Evolutionary conservation across 2,797 vertebrate species (phyloP), one percentile per base, ranked within the genome.

Genomic region (Aldrovandia affinis): DNA sequence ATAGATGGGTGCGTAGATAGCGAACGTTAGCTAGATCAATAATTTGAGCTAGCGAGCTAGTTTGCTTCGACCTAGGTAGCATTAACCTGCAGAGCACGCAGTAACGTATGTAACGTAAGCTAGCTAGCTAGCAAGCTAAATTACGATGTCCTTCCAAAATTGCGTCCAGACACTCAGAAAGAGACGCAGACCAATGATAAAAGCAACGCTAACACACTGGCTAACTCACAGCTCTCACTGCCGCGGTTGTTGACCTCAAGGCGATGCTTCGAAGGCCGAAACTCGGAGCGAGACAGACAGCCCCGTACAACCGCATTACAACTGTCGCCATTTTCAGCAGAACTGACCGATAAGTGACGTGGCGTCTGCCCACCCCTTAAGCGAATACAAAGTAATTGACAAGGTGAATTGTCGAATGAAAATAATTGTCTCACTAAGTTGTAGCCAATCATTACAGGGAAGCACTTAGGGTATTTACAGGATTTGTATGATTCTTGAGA

Each of bases 241-340:
- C 85, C 0, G 89, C 81, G 20, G 92, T 18, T 50, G 57, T 89
- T 8, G 83, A 82, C 65, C 90, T 92, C 0, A 93, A 80, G n/a
- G 87, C 52, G 81, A 94, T 83, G 84, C 78, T 91, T 10, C 90
- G 92, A 0, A 89, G 90, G 50, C 91, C 89, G 91, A 92, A 91
- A 2, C 73, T 77, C 28, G 88, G 80, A 14, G 52, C 82, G 0
- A 94, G 86, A 28, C 79, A 63, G 42, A 77, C 5, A 77, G 82
- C 79, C 87, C 91, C 91, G 84, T 92, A 94, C 86, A 39, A 94
- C 14, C 55, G 65, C 83, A 92, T 93, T 87, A 93, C 75, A 0
- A 92, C 84, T 0, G 91, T 88, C 89, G 96, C 96, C 95, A 96
- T 96, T 81, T 87, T 86, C 80, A n/a, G 47, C 7, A 7, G 28